phyloP scores from a whole-genome alignment of 2,113 vertebrate species.

The Crotophaga sulcirostris region DNA sequence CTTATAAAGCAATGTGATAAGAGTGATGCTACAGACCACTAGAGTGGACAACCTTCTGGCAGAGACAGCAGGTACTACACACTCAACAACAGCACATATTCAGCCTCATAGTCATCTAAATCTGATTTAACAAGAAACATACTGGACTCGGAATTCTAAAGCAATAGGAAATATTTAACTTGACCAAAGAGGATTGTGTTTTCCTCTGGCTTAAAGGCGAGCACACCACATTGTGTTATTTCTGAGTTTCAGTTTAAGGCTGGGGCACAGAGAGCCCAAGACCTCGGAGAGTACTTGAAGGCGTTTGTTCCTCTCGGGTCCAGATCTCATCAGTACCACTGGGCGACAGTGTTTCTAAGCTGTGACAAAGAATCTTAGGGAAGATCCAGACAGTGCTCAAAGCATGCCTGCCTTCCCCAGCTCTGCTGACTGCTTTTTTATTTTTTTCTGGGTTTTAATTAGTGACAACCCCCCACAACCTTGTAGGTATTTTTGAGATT shows the following conservation, averaged over 20 bases:
- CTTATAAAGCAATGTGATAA: background rate
- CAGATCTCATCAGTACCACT: background rate
- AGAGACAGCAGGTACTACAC: background rate
- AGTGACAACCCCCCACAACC: background rate
- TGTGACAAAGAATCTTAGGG: background rate
- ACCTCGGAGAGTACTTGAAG: background rate
- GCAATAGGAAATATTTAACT: background rate
- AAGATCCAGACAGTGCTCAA: background rate
- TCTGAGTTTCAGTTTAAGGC: background rate
- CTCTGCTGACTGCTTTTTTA: background rate
- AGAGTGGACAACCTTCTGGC: background rate
- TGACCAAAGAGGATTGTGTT: background rate
- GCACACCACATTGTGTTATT: background rate
- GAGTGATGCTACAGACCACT: background rate
- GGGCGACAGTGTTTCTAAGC: background rate
- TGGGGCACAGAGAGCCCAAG: background rate
- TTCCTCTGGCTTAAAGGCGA: background rate
- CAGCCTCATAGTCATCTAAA: background rate
- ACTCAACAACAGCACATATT: background rate
- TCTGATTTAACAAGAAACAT: background rate
- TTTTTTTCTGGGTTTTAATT: background rate
- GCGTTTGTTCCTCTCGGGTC: background rate
- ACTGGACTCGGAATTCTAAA: background rate
- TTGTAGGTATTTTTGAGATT: background rate
- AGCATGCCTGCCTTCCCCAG: background rate